phyloP scores from a whole-genome alignment of 2,888 invertebrate species.

The Hylaea fasciaria region DNA sequence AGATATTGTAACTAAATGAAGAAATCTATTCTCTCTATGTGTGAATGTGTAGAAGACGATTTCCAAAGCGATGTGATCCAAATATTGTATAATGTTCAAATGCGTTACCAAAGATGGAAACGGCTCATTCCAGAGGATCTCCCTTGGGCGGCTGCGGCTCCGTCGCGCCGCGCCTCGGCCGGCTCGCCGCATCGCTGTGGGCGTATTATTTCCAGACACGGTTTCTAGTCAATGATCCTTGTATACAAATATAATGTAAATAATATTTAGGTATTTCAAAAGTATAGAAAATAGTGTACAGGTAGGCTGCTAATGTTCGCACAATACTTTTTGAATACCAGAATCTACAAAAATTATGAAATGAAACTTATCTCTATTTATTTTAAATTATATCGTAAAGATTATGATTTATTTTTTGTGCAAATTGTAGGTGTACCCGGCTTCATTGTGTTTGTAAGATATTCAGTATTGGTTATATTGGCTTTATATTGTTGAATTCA shows the following conservation, averaged over 20 bases:
- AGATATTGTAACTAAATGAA: constrained; percentile 23
- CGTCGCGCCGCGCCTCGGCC: neutral
- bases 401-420: constrained; percentile 20
- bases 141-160: neutral
- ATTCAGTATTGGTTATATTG: constrained; percentile 47
- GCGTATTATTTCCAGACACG: constrained; percentile 65
- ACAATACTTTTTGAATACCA: constrained; percentile 66
- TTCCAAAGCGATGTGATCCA: constrained; percentile 49
- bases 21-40: constrained; percentile 35
- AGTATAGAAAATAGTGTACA: constrained; percentile 63
- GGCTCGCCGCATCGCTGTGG: constrained; percentile 2
- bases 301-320: constrained; percentile 73
- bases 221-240: constrained; percentile 82
- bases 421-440: constrained; percentile 5
- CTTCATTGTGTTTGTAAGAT: constrained; percentile 31
- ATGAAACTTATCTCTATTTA: constrained; percentile 21
- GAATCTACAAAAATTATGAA: constrained; percentile 38
- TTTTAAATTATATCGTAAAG: constrained; percentile 30
- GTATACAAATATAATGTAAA: constrained; percentile 76
- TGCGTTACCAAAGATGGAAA: constrained; percentile 77
- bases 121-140: constrained; percentile 64
- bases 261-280: constrained; percentile 70
- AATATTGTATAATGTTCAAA: constrained; percentile 66
- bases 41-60: constrained; percentile 22
- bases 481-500: constrained; percentile 48